phyloP scores from a whole-genome alignment of 2,113 vertebrate genomes.

The Oryzias woworae region DNA sequence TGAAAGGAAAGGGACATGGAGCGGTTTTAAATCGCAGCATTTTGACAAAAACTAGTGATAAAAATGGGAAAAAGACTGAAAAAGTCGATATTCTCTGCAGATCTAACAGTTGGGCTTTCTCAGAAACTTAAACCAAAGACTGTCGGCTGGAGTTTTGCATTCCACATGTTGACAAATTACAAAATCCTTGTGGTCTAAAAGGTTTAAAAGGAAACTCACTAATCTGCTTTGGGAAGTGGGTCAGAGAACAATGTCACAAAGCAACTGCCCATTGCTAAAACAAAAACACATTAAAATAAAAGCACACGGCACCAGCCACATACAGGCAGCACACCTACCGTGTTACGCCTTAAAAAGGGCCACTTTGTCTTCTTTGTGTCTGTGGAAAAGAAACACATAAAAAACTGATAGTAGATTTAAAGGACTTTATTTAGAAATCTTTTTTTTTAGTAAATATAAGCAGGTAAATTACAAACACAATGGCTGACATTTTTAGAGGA shows the following conservation, averaged over 20 bases:
- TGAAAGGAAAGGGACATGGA: constrained; percentile 39
- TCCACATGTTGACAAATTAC: constrained; percentile 43
- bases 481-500: too few relatives aligned
- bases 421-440: too few relatives aligned
- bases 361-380: constrained; percentile 90
- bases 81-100: neutral
- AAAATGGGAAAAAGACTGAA: neutral
- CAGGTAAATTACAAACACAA: too few relatives aligned
- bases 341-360: constrained; percentile 85
- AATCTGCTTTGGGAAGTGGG: constrained; percentile 73
- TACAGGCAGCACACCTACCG: constrained; percentile 71
- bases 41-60: neutral
- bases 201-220: constrained; percentile 54
- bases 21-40: neutral
- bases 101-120: neutral
- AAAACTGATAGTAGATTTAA: neutral
- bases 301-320: constrained; percentile 4
- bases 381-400: constrained; percentile 47
- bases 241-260: constrained; percentile 70
- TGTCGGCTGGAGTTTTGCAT: constrained; percentile 37
- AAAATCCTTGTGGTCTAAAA: constrained; percentile 31
- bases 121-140: constrained; percentile 26
- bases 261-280: constrained; percentile 33
- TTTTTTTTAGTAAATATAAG: too few relatives aligned
- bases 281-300: constrained; percentile 37